These are phyloP conservation scores for Cololabis saira DNA, from an alignment of 2,113 vertebrate genomes.

Conservation along the genomic window DNA sequence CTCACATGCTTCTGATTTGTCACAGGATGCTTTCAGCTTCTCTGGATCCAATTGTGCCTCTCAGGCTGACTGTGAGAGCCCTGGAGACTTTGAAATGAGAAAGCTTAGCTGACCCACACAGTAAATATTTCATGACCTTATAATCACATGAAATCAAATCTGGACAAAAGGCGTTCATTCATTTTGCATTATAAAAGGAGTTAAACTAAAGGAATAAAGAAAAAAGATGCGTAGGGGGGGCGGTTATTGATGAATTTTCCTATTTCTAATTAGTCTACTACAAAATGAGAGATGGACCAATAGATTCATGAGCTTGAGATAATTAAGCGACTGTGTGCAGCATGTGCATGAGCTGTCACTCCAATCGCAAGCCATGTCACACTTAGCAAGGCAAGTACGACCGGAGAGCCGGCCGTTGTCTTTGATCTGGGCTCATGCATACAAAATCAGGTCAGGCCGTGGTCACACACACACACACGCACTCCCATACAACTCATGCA, in stretches of 20 bases:
- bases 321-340: conserved; percentile 90
- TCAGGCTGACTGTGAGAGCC: conserved; percentile 52
- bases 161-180: conserved; percentile 60
- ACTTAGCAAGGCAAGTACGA: conserved; percentile 66
- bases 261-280: conserved; percentile 65
- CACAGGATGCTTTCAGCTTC: conserved; percentile 55
- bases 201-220: not conserved
- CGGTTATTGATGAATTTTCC: conserved; percentile 32
- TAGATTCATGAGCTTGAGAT: conserved; percentile 84
- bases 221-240: conserved; percentile 28
- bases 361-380: conserved; percentile 82
- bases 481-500: no score
- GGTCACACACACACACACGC: conserved; percentile 56
- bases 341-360: conserved; percentile 85
- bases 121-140: conserved; percentile 77
- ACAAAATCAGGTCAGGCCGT: conserved; percentile 82
- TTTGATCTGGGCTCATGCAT: conserved; percentile 86
- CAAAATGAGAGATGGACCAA: conserved; percentile 79
- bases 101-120: conserved; percentile 60
- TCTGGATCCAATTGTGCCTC: conserved; percentile 66
- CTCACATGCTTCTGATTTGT: conserved; percentile 69
- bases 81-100: conserved; percentile 59
- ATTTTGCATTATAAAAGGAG: conserved; percentile 49
- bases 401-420: conserved; percentile 82
- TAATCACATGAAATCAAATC: conserved; percentile 77